Conservation (phyloP, 2,888 invertebrate genomes). For the Syritta pipiens region DNA sequence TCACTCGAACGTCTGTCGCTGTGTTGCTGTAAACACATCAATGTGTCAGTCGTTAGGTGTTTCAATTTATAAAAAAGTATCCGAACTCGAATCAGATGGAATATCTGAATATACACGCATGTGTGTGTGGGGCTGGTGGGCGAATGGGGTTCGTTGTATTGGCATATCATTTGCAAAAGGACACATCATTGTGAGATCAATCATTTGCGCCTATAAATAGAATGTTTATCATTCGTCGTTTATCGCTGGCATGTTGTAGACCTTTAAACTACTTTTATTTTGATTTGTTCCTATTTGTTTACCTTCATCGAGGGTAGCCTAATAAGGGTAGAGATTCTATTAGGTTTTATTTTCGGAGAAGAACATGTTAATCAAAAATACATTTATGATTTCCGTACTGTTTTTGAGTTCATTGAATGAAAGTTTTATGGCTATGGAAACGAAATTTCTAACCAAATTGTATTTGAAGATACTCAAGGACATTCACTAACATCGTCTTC, state of each 20-base stretch:
- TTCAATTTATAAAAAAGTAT: neutral
- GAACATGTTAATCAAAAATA: too few relatives aligned
- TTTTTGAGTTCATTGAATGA: too few relatives aligned
- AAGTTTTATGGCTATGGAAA: too few relatives aligned
- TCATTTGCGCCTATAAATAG: neutral
- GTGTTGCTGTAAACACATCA: slow-evolving; percentile 32
- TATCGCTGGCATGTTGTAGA: neutral
- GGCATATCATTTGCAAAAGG: slow-evolving; percentile 16
- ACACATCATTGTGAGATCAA: neutral
- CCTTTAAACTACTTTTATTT: neutral
- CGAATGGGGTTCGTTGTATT: neutral
- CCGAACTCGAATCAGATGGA: neutral
- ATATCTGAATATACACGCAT: neutral
- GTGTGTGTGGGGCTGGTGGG: neutral
- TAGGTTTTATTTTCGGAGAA: too few relatives aligned
- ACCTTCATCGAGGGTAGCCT: too few relatives aligned
- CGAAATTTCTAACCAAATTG: too few relatives aligned
- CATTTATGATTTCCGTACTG: too few relatives aligned
- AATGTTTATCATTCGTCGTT: neutral
- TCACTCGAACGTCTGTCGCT: neutral
- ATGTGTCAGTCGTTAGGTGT: slow-evolving; percentile 19
- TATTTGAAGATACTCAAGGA: too few relatives aligned
- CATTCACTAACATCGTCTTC: too few relatives aligned
- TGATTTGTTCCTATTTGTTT: too few relatives aligned
- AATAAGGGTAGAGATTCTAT: too few relatives aligned